phyloP scores from a whole-genome alignment of 1,140 invertebrate species.

The Physella acuta region DNA sequence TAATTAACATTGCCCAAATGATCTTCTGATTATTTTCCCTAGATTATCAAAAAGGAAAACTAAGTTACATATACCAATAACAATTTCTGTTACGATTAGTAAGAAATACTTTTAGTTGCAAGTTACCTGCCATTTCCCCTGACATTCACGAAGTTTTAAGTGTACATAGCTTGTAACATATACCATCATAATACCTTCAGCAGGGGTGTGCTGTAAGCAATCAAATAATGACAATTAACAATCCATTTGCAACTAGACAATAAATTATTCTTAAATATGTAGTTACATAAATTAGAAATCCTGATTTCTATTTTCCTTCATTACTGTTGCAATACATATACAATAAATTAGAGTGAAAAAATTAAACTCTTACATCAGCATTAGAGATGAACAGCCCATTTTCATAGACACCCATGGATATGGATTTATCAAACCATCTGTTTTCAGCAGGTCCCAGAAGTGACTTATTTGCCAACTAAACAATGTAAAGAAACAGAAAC shows the following conservation, averaged over 20 bases:
- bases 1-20: too few species aligned
- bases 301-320: too few species aligned
- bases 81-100: too few species aligned
- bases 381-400: constrained; percentile 61
- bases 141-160: constrained; percentile 32
- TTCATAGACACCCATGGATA: constrained; percentile 60
- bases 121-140: constrained; percentile 53
- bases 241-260: too few species aligned
- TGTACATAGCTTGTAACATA: constrained; percentile 51
- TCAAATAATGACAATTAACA: not conserved
- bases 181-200: constrained; percentile 65
- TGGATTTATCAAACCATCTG: constrained; percentile 65
- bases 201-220: constrained; percentile 54
- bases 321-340: too few species aligned
- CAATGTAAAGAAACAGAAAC: constrained; percentile 1
- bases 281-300: too few species aligned
- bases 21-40: too few species aligned
- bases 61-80: too few species aligned
- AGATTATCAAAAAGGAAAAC: too few species aligned
- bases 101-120: too few species aligned
- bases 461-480: constrained; percentile 38
- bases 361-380: constrained; percentile 57
- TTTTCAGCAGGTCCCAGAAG: constrained; percentile 61
- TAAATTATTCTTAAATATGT: too few species aligned
- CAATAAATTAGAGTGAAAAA: not conserved